Percentiles rank a stretch among this genome's conserved stretches.
Conservation (phyloP, 2,113 vertebrate species). For the Collichthys lucidus region DNA sequence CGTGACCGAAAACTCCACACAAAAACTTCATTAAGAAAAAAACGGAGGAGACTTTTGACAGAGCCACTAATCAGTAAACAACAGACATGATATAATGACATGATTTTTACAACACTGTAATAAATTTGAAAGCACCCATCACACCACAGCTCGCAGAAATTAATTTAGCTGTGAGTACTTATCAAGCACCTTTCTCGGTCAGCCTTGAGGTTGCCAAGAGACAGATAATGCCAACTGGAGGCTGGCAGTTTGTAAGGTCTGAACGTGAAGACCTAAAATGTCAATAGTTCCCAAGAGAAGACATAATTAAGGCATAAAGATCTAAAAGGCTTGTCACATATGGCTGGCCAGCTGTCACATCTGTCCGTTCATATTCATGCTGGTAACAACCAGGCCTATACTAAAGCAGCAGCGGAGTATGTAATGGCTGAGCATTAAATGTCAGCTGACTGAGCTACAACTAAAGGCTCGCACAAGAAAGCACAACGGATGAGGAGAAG, state of each 20-base stretch:
- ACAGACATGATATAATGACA: constrained; percentile 2
- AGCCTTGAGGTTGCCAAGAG: constrained; percentile 63
- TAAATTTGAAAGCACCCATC: constrained; percentile 23
- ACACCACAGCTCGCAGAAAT: constrained; percentile 29
- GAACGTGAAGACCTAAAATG: constrained; percentile 70
- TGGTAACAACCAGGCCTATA: constrained; percentile 34
- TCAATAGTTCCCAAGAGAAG: constrained; percentile 69
- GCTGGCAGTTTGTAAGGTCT: constrained; percentile 72
- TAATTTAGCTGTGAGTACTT: constrained; percentile 29
- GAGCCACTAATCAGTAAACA: constrained; percentile 32
- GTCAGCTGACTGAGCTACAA: constrained; percentile 73
- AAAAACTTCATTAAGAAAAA: constrained; percentile 14
- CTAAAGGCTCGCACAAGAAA: constrained; percentile 41
- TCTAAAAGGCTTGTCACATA: constrained; percentile 72
- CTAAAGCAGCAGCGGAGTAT: constrained; percentile 46
- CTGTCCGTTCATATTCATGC: constrained; percentile 60
- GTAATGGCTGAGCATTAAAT: constrained; percentile 69
- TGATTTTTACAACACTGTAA: constrained; percentile 32
- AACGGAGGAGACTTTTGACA: not conserved
- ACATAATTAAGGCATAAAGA: constrained; percentile 74
- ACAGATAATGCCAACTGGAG: constrained; percentile 63
- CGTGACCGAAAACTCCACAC: not conserved
- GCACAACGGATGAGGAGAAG: constrained; percentile 43
- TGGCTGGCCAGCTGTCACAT: constrained; percentile 78
- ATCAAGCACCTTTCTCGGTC: constrained; percentile 41